Evolutionary conservation across 1,140 invertebrate species (phyloP).

Genomic region (Archivesica marissinica): DNA sequence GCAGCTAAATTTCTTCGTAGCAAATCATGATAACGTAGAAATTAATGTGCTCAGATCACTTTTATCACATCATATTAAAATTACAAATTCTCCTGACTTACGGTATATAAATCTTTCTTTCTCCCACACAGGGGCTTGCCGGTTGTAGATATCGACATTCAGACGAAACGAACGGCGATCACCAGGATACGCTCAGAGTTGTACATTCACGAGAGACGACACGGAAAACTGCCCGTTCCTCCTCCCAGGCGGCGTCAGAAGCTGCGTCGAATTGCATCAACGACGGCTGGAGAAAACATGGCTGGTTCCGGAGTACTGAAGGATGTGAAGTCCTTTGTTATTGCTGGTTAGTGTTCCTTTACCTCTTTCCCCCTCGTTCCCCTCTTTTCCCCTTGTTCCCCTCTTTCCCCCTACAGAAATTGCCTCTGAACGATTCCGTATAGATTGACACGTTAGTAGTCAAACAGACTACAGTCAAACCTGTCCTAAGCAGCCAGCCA

Average conservation of each 20-base stretch:
- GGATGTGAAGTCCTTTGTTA: conserved; percentile 50
- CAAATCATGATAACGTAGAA: not conserved
- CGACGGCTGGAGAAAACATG: not conserved
- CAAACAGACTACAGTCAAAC: too few species aligned
- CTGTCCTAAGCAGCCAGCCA: too few species aligned
- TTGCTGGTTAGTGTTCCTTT: conserved; percentile 33
- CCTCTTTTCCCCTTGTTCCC: not conserved
- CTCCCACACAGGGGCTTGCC: conserved; percentile 71
- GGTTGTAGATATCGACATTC: conserved; percentile 72
- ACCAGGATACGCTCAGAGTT: conserved; percentile 73
- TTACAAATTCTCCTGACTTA: too few species aligned
- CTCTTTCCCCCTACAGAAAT: too few species aligned
- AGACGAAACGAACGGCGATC: conserved; percentile 70
- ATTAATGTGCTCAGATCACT: too few species aligned
- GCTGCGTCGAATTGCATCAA: conserved; percentile 65
- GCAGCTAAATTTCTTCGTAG: too few species aligned
- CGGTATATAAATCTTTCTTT: not conserved
- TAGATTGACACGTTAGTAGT: too few species aligned
- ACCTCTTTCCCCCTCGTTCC: not conserved
- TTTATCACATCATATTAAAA: too few species aligned
- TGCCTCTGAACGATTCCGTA: too few species aligned
- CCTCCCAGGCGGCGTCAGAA: conserved; percentile 67
- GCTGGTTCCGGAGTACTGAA: not conserved
- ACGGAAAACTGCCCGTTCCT: conserved; percentile 62
- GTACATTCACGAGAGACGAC: conserved; percentile 77